Conservation (phyloP, 2,888 invertebrate species). For the Harmothoe impar region DNA sequence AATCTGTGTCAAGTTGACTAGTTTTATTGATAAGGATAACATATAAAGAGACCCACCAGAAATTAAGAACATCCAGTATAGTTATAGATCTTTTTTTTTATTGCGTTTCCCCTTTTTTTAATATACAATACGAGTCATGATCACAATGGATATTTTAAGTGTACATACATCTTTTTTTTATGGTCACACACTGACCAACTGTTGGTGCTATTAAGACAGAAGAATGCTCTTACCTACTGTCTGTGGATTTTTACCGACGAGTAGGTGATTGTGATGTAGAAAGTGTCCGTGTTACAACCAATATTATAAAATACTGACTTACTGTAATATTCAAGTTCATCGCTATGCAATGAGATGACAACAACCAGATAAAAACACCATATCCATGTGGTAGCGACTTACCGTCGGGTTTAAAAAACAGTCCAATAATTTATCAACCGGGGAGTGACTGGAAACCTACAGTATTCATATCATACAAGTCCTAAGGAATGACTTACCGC, state of each 20-base stretch:
- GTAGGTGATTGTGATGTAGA: constrained; percentile 1
- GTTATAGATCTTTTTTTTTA: not conserved
- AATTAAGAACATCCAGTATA: constrained; percentile 1
- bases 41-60: constrained; percentile 14
- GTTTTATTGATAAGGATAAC: too few species aligned
- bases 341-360: constrained; percentile 10
- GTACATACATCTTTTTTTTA: not conserved
- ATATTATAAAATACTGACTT: constrained; percentile 33
- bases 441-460: not conserved
- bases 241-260: not conserved
- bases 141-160: not conserved
- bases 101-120: not conserved
- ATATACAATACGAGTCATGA: not conserved
- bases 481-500: constrained; percentile 46
- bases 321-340: not conserved
- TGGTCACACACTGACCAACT: not conserved
- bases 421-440: not conserved
- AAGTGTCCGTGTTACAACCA: not conserved
- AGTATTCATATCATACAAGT: not conserved
- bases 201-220: constrained; percentile 19
- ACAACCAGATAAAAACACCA: constrained; percentile 37
- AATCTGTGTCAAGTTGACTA: too few species aligned
- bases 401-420: not conserved
- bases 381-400: constrained; percentile 26
- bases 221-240: constrained; percentile 46